Percentiles rank a stretch among this genome's conserved stretches.
Conservation (phyloP, 2,888 invertebrate species). For the Spilosoma lubricipeda region DNA sequence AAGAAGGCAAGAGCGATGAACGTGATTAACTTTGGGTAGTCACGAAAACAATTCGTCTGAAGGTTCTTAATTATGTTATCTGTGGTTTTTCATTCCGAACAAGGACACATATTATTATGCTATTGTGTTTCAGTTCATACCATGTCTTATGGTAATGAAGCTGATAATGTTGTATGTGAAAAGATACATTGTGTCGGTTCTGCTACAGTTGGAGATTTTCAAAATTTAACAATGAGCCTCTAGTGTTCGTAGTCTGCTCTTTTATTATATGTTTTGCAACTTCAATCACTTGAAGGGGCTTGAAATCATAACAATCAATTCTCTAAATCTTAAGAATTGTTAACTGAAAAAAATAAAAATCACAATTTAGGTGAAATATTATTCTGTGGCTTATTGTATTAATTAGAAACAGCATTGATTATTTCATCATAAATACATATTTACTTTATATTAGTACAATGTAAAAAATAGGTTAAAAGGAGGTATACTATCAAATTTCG, state of each 20-base stretch:
- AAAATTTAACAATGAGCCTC: background rate
- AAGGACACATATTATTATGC: conserved; percentile 40
- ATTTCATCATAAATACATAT: no score
- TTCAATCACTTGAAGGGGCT: background rate
- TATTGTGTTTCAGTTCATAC: conserved; percentile 36
- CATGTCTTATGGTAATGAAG: conserved; percentile 39
- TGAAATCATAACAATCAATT: background rate
- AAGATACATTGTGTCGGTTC: conserved; percentile 3
- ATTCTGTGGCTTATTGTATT: no score
- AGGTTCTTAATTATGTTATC: conserved; percentile 15
- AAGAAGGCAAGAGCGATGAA: background rate
- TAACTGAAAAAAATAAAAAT: background rate
- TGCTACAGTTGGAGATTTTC: background rate
- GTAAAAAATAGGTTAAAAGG: no score
- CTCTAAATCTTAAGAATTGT: background rate
- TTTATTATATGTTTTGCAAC: background rate
- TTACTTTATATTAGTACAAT: no score
- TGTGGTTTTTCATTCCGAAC: conserved; percentile 28
- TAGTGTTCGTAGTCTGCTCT: background rate
- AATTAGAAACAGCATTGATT: no score
- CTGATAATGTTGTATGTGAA: conserved; percentile 22
- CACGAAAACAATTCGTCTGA: conserved; percentile 6
- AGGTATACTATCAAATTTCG: no score
- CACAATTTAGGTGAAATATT: background rate
- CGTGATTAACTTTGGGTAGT: background rate